Conservation (phyloP, 2,797 vertebrate species). For the Acipenser ruthenus region DNA sequence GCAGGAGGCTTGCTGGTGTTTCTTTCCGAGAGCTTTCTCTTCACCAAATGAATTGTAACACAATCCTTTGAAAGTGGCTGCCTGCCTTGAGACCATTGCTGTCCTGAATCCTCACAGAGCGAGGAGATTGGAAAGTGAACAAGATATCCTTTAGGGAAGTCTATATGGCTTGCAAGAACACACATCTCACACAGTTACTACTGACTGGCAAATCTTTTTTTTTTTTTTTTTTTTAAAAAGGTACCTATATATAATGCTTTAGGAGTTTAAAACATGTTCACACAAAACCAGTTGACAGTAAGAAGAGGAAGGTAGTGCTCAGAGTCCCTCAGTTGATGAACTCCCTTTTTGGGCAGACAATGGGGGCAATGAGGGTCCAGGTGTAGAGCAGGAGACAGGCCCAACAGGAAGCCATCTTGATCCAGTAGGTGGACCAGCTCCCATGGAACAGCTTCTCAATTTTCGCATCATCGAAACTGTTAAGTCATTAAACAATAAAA, state of each 20-base stretch:
- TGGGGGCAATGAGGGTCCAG: constrained; percentile 77
- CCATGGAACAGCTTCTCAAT: constrained; percentile 83
- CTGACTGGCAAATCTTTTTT: too few species aligned
- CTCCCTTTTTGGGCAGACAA: constrained; percentile 74
- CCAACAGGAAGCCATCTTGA: constrained; percentile 95
- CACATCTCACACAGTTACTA: too few species aligned
- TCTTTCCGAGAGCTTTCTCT: too few species aligned
- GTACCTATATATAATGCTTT: neutral
- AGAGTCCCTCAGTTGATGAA: constrained; percentile 68
- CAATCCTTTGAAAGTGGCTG: neutral
- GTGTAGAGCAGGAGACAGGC: constrained; percentile 81
- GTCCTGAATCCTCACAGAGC: constrained; percentile 8
- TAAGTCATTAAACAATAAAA: neutral
- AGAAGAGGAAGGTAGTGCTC: constrained; percentile 31
- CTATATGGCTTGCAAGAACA: too few species aligned
- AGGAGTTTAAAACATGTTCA: constrained; percentile 14
- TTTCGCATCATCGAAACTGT: constrained; percentile 76
- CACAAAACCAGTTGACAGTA: constrained; percentile 15
- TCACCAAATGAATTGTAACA: neutral
- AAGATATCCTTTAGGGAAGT: constrained; percentile 25
- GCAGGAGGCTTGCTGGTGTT: too few species aligned
- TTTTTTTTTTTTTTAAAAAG: too few species aligned
- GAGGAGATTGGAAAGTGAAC: constrained; percentile 38
- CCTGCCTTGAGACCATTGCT: neutral
- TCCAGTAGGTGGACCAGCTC: constrained; percentile 92